Percentiles rank a stretch among this genome's conserved stretches.
Evolutionary conservation across 1,140 invertebrate genomes (phyloP).

Genomic region (Archegozetes longisetosus): DNA sequence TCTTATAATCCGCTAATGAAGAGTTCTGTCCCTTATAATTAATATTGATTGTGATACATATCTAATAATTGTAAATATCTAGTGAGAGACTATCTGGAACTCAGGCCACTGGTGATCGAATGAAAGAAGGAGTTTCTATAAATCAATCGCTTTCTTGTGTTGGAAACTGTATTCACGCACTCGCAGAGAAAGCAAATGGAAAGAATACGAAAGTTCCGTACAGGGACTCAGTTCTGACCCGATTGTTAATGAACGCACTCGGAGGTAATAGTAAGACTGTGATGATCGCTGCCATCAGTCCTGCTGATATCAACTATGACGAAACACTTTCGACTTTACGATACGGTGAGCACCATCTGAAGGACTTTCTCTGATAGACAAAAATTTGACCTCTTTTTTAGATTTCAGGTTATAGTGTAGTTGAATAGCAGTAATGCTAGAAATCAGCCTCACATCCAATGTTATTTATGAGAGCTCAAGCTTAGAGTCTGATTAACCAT

Average conservation of each 20-base stretch:
- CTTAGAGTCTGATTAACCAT: too few species aligned
- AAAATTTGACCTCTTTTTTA: too few species aligned
- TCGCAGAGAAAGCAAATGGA: conserved; percentile 28
- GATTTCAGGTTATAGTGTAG: too few species aligned
- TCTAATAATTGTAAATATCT: conserved; percentile 12
- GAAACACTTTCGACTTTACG: conserved; percentile 43
- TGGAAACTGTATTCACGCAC: conserved; percentile 42
- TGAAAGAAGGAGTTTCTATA: conserved; percentile 48
- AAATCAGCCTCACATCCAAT: not conserved
- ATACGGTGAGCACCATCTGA: conserved; percentile 37
- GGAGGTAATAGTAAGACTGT: conserved; percentile 49
- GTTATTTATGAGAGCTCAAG: too few species aligned
- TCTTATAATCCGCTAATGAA: too few species aligned
- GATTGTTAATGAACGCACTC: conserved; percentile 44
- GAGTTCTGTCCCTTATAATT: too few species aligned
- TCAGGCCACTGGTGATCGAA: conserved; percentile 40
- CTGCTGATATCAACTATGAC: conserved; percentile 47
- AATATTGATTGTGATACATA: conserved; percentile 1
- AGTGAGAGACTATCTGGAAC: conserved; percentile 44
- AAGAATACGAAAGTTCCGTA: conserved; percentile 37
- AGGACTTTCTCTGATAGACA: too few species aligned
- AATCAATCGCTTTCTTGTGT: conserved; percentile 45
- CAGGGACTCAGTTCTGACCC: conserved; percentile 44
- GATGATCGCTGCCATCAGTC: conserved; percentile 46
- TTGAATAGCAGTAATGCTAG: not conserved